A percentile compares a stretch with the other conserved stretches of the same genome.
Conservation (phyloP, 2,797 vertebrate genomes). For the Acipenser ruthenus region DNA sequence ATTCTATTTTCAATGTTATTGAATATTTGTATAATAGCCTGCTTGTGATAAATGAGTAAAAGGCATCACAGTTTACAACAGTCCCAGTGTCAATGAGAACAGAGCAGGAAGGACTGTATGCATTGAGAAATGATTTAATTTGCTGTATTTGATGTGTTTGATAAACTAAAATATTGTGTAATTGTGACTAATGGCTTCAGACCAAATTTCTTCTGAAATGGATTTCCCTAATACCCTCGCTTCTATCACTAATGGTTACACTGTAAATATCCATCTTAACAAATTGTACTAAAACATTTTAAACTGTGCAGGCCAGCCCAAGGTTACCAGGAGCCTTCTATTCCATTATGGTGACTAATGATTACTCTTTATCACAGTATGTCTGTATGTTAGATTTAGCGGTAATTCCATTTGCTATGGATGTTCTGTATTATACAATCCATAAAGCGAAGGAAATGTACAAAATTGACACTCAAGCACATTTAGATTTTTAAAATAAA, state of each 20-base stretch:
- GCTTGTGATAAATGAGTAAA: no score
- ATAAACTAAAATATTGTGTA: no score
- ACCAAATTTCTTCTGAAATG: neutral
- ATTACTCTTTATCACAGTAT: constrained; percentile 1
- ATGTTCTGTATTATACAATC: neutral
- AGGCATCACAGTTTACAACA: no score
- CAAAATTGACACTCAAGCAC: no score
- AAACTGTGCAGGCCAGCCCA: neutral
- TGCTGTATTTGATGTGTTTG: no score
- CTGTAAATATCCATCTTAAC: neutral
- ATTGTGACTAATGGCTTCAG: neutral
- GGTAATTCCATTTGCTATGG: neutral
- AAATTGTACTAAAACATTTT: neutral
- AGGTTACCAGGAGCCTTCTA: neutral
- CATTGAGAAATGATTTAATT: no score
- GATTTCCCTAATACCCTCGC: neutral
- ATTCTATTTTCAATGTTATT: no score
- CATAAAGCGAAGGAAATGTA: no score
- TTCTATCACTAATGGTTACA: neutral
- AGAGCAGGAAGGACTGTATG: no score
- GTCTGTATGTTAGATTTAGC: neutral
- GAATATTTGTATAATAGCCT: no score
- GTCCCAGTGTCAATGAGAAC: no score
- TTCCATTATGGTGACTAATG: constrained; percentile 3
- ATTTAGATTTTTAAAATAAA: no score